Conservation (phyloP, 2,113 vertebrate genomes). For the Oncorhynchus mykiss region DNA sequence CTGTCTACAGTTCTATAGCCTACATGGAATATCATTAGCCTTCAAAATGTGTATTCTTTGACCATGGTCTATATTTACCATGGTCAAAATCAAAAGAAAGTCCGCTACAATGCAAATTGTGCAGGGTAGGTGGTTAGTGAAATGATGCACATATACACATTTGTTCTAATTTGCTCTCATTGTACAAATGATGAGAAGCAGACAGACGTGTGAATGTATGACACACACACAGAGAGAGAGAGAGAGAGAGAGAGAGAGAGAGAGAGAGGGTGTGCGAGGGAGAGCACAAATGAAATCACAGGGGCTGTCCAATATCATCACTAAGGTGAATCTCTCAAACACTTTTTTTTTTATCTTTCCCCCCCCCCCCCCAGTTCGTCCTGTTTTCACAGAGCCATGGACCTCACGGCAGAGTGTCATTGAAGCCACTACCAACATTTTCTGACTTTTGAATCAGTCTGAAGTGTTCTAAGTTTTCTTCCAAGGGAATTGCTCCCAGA, state of each 20-base stretch:
- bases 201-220: background rate
- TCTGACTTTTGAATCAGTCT: background rate
- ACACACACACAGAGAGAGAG: background rate
- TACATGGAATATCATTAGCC: too few species aligned
- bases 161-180: background rate
- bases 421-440: background rate
- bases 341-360: background rate
- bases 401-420: background rate
- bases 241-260: background rate
- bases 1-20: background rate
- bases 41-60: background rate
- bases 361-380: background rate
- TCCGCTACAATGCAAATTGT: background rate
- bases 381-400: background rate
- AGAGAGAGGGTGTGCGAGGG: background rate
- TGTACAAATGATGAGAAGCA: background rate
- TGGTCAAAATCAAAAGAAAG: background rate
- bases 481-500: background rate
- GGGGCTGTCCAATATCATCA: background rate
- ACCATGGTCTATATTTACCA: background rate
- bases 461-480: background rate
- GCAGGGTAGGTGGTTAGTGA: background rate
- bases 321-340: background rate
- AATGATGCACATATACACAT: background rate
- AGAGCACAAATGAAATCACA: background rate